Conservation (phyloP, 1,140 invertebrate genomes). For the Trichogramma pretiosum region DNA sequence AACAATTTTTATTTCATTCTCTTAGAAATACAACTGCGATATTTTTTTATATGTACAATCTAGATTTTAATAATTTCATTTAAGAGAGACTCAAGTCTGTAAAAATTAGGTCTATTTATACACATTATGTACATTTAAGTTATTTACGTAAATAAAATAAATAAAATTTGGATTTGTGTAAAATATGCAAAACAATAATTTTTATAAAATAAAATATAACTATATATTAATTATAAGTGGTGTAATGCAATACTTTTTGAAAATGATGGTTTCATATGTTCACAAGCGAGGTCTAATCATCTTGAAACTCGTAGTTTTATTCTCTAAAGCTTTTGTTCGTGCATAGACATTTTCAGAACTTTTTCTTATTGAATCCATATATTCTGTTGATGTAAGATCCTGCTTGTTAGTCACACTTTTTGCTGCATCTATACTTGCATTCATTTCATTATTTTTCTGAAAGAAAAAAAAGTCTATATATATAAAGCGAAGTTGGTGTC, state of each 20-base stretch:
- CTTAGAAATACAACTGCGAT: constrained; percentile 10
- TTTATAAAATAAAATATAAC: background rate
- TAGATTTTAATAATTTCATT: constrained; percentile 2
- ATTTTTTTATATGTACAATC: constrained; percentile 1
- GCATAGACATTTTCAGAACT: constrained; percentile 44
- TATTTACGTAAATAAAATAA: constrained; percentile 12
- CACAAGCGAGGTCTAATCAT: constrained; percentile 42
- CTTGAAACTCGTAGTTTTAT: constrained; percentile 44
- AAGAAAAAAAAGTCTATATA: too few species aligned
- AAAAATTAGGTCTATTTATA: background rate
- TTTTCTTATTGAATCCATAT: constrained; percentile 39
- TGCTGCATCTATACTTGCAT: constrained; percentile 2
- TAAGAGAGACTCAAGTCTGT: constrained; percentile 1
- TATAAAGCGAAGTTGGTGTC: too few species aligned
- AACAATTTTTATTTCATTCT: constrained; percentile 10
- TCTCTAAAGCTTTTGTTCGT: constrained; percentile 43
- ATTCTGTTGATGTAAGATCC: constrained; percentile 37
- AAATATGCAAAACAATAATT: background rate
- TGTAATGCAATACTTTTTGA: too few species aligned
- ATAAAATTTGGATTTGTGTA: background rate
- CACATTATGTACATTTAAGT: constrained; percentile 8
- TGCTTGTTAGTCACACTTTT: too few species aligned
- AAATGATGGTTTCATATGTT: constrained; percentile 18
- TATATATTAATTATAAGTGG: background rate
- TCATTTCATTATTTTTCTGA: constrained; percentile 10